A percentile compares a stretch with the other conserved stretches of the same genome.
Conservation (phyloP, 1,140 invertebrate species). For the Anagrus nilaparvatae region DNA sequence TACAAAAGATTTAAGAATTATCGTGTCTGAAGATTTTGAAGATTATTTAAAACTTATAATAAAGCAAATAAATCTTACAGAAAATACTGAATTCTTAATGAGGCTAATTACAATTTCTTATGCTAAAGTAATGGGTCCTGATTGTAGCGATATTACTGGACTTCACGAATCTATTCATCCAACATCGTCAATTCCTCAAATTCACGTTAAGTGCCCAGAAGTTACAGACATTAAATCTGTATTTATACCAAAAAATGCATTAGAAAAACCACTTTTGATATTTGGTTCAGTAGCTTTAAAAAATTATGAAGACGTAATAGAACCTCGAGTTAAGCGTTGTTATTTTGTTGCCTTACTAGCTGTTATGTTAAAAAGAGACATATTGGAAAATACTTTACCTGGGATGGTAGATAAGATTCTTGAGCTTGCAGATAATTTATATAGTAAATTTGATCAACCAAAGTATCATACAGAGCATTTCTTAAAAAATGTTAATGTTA, state of each 20-base stretch:
- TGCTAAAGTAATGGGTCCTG: constrained; percentile 27
- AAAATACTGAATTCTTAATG: constrained; percentile 23
- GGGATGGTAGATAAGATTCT: constrained; percentile 33
- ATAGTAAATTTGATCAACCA: constrained; percentile 24
- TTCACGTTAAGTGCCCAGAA: constrained; percentile 20
- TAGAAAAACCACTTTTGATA: constrained; percentile 26
- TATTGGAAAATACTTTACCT: constrained; percentile 28
- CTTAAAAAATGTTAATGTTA: constrained; percentile 28
- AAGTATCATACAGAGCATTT: constrained; percentile 32
- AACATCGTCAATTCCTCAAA: constrained; percentile 21
- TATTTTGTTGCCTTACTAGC: constrained; percentile 34
- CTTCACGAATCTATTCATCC: constrained; percentile 25
- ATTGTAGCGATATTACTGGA: constrained; percentile 25
- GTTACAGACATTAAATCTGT: constrained; percentile 23
- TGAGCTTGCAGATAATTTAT: constrained; percentile 27
- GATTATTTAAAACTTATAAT: constrained; percentile 31
- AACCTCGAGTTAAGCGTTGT: constrained; percentile 32
- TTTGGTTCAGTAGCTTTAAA: constrained; percentile 23
- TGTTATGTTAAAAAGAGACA: constrained; percentile 32
- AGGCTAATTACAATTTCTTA: constrained; percentile 34
- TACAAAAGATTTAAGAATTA: constrained; percentile 29
- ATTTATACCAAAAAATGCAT: constrained; percentile 19
- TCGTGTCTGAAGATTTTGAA: constrained; percentile 23
- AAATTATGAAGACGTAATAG: constrained; percentile 24
- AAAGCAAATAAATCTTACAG: constrained; percentile 19